phyloP scores from a whole-genome alignment of 2,888 invertebrate species.

The Dione juno region DNA sequence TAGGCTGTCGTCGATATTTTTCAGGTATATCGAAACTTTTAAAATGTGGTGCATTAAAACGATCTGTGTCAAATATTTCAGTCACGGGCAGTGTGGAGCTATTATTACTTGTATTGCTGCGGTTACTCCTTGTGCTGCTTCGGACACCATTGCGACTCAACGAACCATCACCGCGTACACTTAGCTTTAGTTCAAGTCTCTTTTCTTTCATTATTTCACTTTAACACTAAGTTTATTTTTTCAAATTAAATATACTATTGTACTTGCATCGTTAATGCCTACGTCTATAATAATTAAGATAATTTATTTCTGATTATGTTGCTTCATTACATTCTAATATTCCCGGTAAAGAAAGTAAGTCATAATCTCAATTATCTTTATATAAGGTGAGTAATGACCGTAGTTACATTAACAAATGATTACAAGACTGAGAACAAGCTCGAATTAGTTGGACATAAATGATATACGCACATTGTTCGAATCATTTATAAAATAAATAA shows the following conservation, averaged over 20 bases:
- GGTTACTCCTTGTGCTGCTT: slow-evolving; percentile 73
- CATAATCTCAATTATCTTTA: slow-evolving; percentile 61
- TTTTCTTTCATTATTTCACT: slow-evolving; percentile 73
- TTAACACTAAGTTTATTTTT: slow-evolving; percentile 37
- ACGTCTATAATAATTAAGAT: slow-evolving; percentile 22
- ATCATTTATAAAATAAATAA: slow-evolving; percentile 58
- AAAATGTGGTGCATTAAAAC: slow-evolving; percentile 70
- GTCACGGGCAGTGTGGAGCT: slow-evolving; percentile 67
- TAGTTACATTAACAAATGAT: slow-evolving; percentile 70
- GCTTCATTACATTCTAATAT: slow-evolving; percentile 30
- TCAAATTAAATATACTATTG: slow-evolving; percentile 4
- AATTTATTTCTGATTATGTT: slow-evolving; percentile 36
- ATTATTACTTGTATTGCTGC: slow-evolving; percentile 66
- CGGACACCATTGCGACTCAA: slow-evolving; percentile 69
- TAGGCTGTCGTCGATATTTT: slow-evolving; percentile 68
- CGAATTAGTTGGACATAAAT: slow-evolving; percentile 68
- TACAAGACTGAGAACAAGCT: slow-evolving; percentile 67
- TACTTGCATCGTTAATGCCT: slow-evolving; percentile 7
- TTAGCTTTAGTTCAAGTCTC: slow-evolving; percentile 76
- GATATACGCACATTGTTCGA: slow-evolving; percentile 69
- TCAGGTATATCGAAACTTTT: slow-evolving; percentile 72
- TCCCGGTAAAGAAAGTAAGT: slow-evolving; percentile 69
- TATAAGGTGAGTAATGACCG: slow-evolving; percentile 71
- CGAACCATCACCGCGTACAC: slow-evolving; percentile 78
- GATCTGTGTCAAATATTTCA: slow-evolving; percentile 77